phyloP scores from a whole-genome alignment of 2,797 vertebrate genomes.

The Sus cebifrons region DNA sequence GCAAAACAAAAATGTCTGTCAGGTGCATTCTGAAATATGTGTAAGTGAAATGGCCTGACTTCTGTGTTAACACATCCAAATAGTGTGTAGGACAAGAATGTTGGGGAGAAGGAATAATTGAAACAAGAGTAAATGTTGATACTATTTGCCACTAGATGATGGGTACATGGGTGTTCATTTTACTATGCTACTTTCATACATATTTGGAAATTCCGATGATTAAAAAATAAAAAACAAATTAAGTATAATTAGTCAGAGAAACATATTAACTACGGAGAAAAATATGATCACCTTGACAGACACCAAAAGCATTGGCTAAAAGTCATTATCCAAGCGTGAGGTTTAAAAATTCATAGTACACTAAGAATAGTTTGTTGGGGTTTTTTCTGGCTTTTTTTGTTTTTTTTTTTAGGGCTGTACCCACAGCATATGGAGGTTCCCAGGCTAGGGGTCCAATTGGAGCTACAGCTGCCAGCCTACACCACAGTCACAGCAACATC shows the following conservation, averaged over 20 bases:
- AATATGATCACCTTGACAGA: neutral
- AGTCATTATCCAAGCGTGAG: neutral
- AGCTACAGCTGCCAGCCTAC: too few relatives aligned
- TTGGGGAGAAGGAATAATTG: neutral
- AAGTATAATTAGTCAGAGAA: neutral
- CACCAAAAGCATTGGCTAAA: neutral
- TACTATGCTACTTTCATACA: neutral
- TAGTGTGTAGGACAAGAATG: neutral
- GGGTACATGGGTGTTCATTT: fast-evolving
- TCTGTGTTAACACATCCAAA: neutral
- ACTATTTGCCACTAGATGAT: neutral
- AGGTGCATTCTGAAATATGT: neutral
- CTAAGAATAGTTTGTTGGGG: neutral
- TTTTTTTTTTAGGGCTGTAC: too few relatives aligned
- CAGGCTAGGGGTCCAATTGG: too few relatives aligned
- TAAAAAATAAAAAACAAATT: neutral
- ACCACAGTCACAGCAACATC: too few relatives aligned
- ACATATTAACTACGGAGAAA: neutral
- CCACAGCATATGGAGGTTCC: too few relatives aligned
- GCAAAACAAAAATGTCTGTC: neutral
- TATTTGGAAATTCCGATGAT: neutral
- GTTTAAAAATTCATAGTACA: neutral
- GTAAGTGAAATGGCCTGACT: neutral
- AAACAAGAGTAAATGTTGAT: neutral
- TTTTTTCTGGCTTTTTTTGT: too few relatives aligned